Base-by-base conservation (phyloP, 2,113 vertebrate genomes). In the Dinomys branickii region DNA sequence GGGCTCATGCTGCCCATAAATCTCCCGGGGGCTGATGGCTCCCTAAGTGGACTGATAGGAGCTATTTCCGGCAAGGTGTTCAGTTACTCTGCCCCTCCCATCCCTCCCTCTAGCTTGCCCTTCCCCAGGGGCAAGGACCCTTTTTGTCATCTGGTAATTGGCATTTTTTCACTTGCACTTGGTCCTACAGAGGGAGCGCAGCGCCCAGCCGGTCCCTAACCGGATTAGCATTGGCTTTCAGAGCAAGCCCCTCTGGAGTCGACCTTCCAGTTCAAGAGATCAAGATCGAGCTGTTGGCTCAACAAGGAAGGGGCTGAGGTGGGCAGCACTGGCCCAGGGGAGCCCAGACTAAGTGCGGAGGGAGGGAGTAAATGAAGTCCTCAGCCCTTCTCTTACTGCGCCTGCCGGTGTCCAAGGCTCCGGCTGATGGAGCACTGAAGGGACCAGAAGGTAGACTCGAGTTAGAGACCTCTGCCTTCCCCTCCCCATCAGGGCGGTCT, bases 61-160 rank as follows among this genome's bases (percentile, higher is more conserved):
- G 98, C 98, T 98, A 98, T 99, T 99, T 98, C 98, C 97, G 98
- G 97, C 98, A 98, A 98, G 98, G 98, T 98, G 98, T 98, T 98
- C 98, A 98, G 98, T 98, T 98, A 98, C 98, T 87, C 90, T 92
- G 82, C 88, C 96, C 90, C 71, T 97, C 95, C 96, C 0, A 0
- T 24, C 2, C 1, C 91, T 97, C 77, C 82, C 35, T 91, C 85
- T 47, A 88, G 96, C 69, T 94, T 92, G 97, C 95, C 96, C 97
- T 97, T 1, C 1, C 97, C 87, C 97, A 96, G 98, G 96, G 98
- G 94, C 98, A 98, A 97, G 95, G 97, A 98, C 97, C 97, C 97
- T 98, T 98, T 98, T 98, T 98, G 98, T 98, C 98, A 98, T 98
- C 95, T 97, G 96, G 98, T 99, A 98, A 98, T 97, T 97, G 97